Evolutionary conservation across 35 echinoderm and acorn worm genomes (phyloP), one percentile per base, ranked within the genome.

Genomic region (Lytechinus pictus): DNA sequence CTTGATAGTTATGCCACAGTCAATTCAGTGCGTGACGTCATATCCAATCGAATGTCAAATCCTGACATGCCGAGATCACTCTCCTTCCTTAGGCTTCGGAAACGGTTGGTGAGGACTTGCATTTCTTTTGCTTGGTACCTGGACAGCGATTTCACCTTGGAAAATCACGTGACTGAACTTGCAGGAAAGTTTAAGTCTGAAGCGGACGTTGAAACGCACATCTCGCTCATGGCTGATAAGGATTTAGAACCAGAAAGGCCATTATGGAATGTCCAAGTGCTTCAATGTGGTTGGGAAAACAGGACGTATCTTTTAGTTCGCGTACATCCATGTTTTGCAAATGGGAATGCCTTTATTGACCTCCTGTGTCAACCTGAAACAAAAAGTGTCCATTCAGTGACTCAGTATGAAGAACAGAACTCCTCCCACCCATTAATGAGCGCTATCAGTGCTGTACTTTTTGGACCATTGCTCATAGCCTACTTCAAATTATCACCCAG

Each of bases 1-100:
- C 66, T 79, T 79, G 66, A 79, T 79, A 79, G 66, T 79, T 79
- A 79, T 79, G 66, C n/a, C 66, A 79, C 66, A 16, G 66, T 24
- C 7, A 79, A 79, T 8, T 79, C 66, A n/a, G 21, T 79, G 21
- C 66, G 66, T 24, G 21, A n/a, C 66, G 66, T 79, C 66, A 79
- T 79, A 79, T 79, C 66, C 66, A 79, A 79, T 24, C 19, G 66
- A 79, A 79, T 79, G 19, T 79, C 66, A 16, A 79, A 24, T 79
- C 66, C 19, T 4, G n/a, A n/a, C 66, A 19, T 24, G 4, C 19
- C 66, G 4, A 24, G 66, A 3, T 79, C 66, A 5, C 4, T 7
- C 14, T 79, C 66, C 21, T 79, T 79, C 14, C 21, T 79, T 16
- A 4, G 66, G 21, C 66, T 79, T 79, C 66, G n/a, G 19, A 79